Percentiles rank a stretch among this genome's conserved stretches.
phyloP scores from a whole-genome alignment of 2,797 vertebrate genomes.

The Labroides dimidiatus region DNA sequence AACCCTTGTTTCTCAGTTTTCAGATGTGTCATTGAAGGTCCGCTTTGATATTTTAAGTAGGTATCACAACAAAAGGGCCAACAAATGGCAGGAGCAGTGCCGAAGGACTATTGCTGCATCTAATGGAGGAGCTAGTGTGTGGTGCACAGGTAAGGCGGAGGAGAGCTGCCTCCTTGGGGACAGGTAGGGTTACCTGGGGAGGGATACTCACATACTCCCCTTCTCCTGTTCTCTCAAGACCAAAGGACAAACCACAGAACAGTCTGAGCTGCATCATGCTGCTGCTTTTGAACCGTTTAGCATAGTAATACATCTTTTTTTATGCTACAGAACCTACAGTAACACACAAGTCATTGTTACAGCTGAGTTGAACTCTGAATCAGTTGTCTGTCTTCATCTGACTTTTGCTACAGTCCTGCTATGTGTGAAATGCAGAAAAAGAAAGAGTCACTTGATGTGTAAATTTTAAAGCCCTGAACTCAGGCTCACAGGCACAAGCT shows the following conservation, averaged over 20 bases:
- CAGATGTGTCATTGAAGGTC: conserved; percentile 90
- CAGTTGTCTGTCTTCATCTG: no score
- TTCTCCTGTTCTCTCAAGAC: conserved; percentile 42
- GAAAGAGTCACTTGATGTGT: no score
- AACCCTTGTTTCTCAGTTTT: conserved; percentile 93
- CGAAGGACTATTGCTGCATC: conserved; percentile 52
- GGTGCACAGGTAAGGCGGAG: conserved; percentile 47
- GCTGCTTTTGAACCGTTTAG: not conserved
- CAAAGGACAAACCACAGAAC: conserved; percentile 16
- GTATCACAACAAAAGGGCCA: conserved; percentile 89
- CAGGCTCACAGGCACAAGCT: no score
- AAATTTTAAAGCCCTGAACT: no score
- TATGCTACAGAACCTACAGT: not conserved
- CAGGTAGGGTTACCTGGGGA: conserved; percentile 87
- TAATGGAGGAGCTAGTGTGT: conserved; percentile 59
- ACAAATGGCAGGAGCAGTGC: conserved; percentile 80
- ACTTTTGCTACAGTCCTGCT: no score
- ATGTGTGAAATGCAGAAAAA: no score
- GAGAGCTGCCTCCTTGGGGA: conserved; percentile 80
- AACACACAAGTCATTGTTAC: no score
- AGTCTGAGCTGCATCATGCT: conserved; percentile 3
- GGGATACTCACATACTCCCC: conserved; percentile 66
- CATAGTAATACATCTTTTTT: no score
- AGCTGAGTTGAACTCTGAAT: no score
- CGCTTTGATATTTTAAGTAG: conserved; percentile 96